phyloP scores from a whole-genome alignment of 2,113 vertebrate genomes.

The Synodontis membranacea region DNA sequence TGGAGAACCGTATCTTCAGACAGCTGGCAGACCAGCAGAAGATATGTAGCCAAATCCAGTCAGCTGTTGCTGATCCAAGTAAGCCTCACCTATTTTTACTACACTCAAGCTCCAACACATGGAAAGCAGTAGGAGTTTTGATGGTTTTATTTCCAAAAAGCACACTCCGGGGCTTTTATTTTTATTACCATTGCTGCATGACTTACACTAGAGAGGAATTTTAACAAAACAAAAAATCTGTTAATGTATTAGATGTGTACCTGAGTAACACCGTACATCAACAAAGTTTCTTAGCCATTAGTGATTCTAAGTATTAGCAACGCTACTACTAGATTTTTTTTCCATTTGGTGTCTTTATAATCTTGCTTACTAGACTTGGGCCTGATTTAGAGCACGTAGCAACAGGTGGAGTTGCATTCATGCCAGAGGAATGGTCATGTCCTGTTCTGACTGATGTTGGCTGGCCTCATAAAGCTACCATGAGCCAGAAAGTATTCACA shows the following conservation, averaged over 20 bases:
- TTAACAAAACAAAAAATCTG: neutral
- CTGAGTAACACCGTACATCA: neutral
- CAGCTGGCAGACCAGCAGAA: constrained; percentile 55
- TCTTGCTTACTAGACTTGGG: constrained; percentile 44
- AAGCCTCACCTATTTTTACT: constrained; percentile 51
- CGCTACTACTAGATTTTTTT: neutral
- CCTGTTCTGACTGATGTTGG: constrained; percentile 58
- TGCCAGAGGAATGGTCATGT: constrained; percentile 57
- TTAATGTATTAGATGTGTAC: neutral
- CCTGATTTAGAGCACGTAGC: constrained; percentile 47
- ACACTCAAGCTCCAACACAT: neutral
- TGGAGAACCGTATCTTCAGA: constrained; percentile 62
- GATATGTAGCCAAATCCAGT: constrained; percentile 56
- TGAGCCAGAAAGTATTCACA: constrained; percentile 47
- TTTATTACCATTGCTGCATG: neutral
- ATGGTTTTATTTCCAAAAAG: neutral
- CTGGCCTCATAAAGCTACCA: constrained; percentile 50
- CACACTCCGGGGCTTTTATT: neutral
- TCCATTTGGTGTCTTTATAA: constrained; percentile 7
- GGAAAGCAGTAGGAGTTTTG: neutral
- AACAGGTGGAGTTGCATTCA: constrained; percentile 11
- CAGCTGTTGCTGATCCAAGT: constrained; percentile 76
- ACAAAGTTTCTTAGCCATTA: neutral
- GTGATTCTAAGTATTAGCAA: neutral
- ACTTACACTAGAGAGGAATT: neutral